phyloP scores from a whole-genome alignment of 92 coral and sea anemone species.

The Nematostella vectensis region DNA sequence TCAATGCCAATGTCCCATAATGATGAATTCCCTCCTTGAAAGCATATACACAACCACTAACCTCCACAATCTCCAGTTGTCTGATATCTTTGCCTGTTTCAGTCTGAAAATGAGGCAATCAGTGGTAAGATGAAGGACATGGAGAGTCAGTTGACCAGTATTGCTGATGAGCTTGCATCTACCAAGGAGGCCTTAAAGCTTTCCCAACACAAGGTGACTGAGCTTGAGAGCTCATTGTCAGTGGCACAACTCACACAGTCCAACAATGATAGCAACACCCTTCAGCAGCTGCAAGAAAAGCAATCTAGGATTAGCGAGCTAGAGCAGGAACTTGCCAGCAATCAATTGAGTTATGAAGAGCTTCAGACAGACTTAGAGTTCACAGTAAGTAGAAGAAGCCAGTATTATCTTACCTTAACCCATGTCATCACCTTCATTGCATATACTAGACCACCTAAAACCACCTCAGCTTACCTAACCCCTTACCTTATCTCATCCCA shows the following conservation, averaged over 20 bases:
- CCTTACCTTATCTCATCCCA: no score
- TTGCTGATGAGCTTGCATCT: conserved; percentile 28
- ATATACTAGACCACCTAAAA: no score
- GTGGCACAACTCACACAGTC: conserved; percentile 19
- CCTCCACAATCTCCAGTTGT: no score
- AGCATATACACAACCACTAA: no score
- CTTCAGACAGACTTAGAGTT: conserved; percentile 31
- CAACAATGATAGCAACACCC: conserved; percentile 19
- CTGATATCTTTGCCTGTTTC: no score
- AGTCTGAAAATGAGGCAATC: conserved; percentile 38
- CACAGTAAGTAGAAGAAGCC: conserved; percentile 35
- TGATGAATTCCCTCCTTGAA: no score
- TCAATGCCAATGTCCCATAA: no score
- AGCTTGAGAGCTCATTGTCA: conserved; percentile 43
- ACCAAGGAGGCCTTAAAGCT: conserved; percentile 23
- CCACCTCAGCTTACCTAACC: no score
- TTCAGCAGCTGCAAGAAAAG: conserved; percentile 40
- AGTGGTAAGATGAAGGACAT: conserved; percentile 27
- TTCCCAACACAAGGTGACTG: conserved; percentile 29
- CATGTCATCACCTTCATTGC: no score
- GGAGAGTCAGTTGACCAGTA: conserved; percentile 30
- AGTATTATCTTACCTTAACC: no score
- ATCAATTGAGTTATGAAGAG: conserved; percentile 10
- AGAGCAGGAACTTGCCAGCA: conserved; percentile 48
- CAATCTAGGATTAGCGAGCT: conserved; percentile 39